phyloP scores from a whole-genome alignment of 2,797 vertebrate species.

The Selene dorsalis region DNA sequence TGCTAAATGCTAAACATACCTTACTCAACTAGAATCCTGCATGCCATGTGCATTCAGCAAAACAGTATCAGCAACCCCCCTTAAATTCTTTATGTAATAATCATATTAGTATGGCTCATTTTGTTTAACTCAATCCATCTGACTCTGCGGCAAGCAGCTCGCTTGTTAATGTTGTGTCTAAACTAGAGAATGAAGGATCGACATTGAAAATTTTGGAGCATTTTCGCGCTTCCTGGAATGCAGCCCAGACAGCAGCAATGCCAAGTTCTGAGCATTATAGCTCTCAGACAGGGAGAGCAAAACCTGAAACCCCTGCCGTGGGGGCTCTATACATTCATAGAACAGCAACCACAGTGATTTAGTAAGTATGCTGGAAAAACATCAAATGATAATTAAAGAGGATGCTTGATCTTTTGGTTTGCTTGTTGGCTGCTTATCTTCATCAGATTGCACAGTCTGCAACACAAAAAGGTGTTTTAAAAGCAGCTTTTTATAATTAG shows the following conservation, averaged over 20 bases:
- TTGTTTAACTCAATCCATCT: constrained; percentile 74
- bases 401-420: constrained; percentile 53
- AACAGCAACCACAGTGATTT: constrained; percentile 55
- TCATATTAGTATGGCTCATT: constrained; percentile 68
- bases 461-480: neutral
- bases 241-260: constrained; percentile 70
- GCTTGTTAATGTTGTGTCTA: constrained; percentile 75
- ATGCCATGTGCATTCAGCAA: constrained; percentile 50
- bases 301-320: constrained; percentile 64
- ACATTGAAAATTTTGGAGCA: constrained; percentile 67
- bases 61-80: constrained; percentile 65
- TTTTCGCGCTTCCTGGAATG: constrained; percentile 70
- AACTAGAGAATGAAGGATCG: constrained; percentile 71
- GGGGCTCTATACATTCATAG: constrained; percentile 58
- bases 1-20: constrained; percentile 60
- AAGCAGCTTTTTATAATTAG: constrained; percentile 21
- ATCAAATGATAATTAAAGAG: constrained; percentile 52
- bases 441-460: constrained; percentile 12
- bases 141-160: constrained; percentile 62
- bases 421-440: constrained; percentile 33
- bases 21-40: constrained; percentile 40
- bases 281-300: constrained; percentile 70
- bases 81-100: constrained; percentile 72
- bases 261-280: constrained; percentile 75
- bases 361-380: constrained; percentile 42